Conservation (phyloP, 1,140 invertebrate species). For the Telenomus remus region DNA sequence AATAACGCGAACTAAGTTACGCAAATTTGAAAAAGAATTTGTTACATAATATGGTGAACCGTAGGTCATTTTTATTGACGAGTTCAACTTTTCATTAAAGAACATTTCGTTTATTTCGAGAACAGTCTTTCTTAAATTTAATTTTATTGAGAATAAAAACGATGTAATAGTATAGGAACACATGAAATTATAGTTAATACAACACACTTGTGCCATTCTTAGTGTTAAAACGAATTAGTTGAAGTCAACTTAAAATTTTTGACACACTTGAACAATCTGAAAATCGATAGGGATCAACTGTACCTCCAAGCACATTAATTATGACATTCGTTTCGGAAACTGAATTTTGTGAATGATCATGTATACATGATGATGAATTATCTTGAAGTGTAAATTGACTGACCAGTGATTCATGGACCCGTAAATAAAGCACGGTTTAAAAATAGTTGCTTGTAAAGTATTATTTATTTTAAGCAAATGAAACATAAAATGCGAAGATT, state of each 20-base stretch:
- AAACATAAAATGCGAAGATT: background rate
- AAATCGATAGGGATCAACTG: no score
- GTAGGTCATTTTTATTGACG: constrained; percentile 1
- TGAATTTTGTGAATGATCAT: no score
- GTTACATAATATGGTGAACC: constrained; percentile 29
- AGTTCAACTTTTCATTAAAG: no score
- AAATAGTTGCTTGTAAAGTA: background rate
- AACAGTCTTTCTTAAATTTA: constrained; percentile 47
- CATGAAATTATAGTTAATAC: constrained; percentile 39
- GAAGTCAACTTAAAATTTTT: background rate
- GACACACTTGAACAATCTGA: background rate
- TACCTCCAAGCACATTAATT: no score
- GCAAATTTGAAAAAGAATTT: constrained; percentile 26
- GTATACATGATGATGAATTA: no score
- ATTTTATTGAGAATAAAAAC: constrained; percentile 43
- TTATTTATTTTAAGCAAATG: background rate
- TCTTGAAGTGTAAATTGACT: no score
- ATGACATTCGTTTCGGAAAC: no score
- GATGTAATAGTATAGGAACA: constrained; percentile 52
- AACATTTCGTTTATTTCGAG: no score
- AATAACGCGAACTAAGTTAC: constrained; percentile 37
- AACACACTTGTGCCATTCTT: constrained; percentile 21
- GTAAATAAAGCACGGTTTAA: no score
- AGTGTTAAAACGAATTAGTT: constrained; percentile 13
- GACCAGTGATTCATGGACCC: no score